Base-by-base conservation (phyloP, 1,140 invertebrate genomes). In the Drosophila rufa region DNA sequence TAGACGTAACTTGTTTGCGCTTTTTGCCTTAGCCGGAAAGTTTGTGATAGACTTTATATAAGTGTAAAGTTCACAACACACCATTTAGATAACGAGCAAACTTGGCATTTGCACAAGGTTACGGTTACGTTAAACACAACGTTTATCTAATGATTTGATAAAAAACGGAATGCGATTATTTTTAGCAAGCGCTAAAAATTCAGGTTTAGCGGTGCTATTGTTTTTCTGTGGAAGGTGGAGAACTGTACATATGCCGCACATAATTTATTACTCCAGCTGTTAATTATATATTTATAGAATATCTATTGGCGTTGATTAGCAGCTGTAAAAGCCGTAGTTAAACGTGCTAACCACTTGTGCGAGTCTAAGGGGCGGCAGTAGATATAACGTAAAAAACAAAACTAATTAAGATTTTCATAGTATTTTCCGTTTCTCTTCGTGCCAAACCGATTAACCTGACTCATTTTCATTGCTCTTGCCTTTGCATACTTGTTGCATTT, bases 401-500 rank as follows among this genome's bases (percentile, higher is more conserved):
- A 58, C 27, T 40, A 45, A 25, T 38, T 12, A 40, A 55, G 1
- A 61, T 14, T 17, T 73, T 6, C 7, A 46, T 38, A 46, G 7
- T 55, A 33, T 48, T 67, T 36, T 14, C 17, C 17, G 36, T 38
- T 33, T 30, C 65, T 33, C 9, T 67, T 65, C 43, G 56, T 38
- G 25, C n/a, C 48, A 46, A 51, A 17, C 14, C 27, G 12, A 71
- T 61, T 73, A 73, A 27, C 57, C 42, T 42, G 48, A 38, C 48
- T 38, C 48, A 70, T 68, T 38, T 67, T 67, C 30, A 36, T 45
- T 27, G 27, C 36, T n/a, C 67, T 61, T 57, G 46, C 53, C n/a
- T 79, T 59, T 58, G 58, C 53, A 58, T 66, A 66, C 48, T 74
- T 58, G 38, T 14, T 85, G 82, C 79, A 85, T 70, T 75, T 79